Base-by-base conservation (phyloP, 2,113 vertebrate species). In the Cichladusa arquata region DNA sequence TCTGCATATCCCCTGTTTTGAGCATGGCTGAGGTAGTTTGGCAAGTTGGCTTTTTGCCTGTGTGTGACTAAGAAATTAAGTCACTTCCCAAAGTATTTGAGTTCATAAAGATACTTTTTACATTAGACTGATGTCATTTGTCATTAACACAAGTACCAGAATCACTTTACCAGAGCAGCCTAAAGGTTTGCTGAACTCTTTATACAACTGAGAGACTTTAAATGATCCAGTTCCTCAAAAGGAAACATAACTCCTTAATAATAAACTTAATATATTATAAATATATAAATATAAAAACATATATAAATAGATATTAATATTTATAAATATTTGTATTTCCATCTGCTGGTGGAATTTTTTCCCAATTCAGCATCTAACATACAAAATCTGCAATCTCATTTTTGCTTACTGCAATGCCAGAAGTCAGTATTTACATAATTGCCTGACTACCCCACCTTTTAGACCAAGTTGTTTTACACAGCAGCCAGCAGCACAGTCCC, bases 21-120 rank as follows among this genome's bases (percentile, higher is more conserved):
- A 14, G 28, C 51, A 47, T 0, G 4, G 58, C 13, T 70, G 40
- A 1, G 1, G 42, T 29, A 56, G 45, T 25, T 58, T 33, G 25
- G 24, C 31, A 56, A 66, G 33, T 44, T 45, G 28, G n/a, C 22
- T 61, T 62, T 92, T 62, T 42, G 45, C 29, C 61, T 40, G 14
- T 2, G 6, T 16, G 6, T 44, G 34, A 34, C 33, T 80, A 51
- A 24, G 38, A 92, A 92, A 79, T 58, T 19, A 87, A 61, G 58
- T 14, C 19, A 53, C 38, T 89, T 81, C 76, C 17, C 28, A 24
- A 72, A 62, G 7, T 22, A 38, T 77, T 77, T 70, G 79, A 85
- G 54, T 47, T 70, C 58, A 88, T 38, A 72, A 76, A 76, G 73
- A 69, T 19, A 73, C 9, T 50, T 92, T 56, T 34, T 47, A 54